Base-by-base conservation (phyloP, 2,888 invertebrate species). In the Pollenia labialis region DNA sequence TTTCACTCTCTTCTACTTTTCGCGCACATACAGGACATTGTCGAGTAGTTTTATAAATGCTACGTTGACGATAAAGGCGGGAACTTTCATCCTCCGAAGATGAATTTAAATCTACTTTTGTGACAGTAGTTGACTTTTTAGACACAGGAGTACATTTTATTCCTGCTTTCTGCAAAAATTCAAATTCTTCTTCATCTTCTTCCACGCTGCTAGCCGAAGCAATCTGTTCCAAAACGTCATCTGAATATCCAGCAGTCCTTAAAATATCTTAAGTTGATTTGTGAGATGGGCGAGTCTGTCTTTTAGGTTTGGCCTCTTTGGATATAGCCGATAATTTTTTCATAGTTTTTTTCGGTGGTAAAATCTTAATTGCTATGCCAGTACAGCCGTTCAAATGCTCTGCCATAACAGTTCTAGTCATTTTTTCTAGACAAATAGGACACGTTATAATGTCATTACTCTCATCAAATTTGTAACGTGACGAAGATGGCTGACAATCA, bases 301-400 rank as follows among this genome's bases (percentile, higher is more conserved):
- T 71, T 62, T 72, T 82, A 0, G 89, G 88, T 68, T 85, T 88
- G n/a, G 87, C 87, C n/a, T 84, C 81, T 32, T 87, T 83, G 16
- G 87, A 85, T 48, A 74, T 88, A n/a, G 82, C 46, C 4, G 87
- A 54, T 14, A 69, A 7, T 32, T 84, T 87, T 52, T 88, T 86
- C 10, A 85, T 66, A n/a, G 88, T 79, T 10, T 81, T 42, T 9
- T 84, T 88, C 0, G 90, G 90, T 3, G 90, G 89, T 71, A 85
- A 69, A 16, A 93, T 88, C 71, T 90, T 90, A 4, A 90, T 85
- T 1, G 90, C 88, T 40, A 93, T 92, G 14, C 92, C 92, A 12
- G 89, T 90, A 87, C 93, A 93, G 11, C 93, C 93, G 16, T 93
- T 91, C 44, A 93, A 88, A 80, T 93, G 93, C 11, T 92, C 91